Base-by-base conservation (phyloP, 1,140 invertebrate species). In the Drosophila quadrilineata region DNA sequence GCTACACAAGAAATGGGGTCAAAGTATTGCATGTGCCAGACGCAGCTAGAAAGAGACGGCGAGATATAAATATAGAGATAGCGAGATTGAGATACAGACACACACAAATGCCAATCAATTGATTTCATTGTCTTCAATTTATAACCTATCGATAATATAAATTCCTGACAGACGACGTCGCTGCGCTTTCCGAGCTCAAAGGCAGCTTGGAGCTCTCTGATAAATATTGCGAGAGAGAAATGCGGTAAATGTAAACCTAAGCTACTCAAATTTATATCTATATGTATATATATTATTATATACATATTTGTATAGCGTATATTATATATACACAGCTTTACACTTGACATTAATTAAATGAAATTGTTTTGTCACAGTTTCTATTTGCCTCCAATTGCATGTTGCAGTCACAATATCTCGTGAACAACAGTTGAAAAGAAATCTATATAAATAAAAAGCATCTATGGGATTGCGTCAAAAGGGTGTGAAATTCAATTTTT, bases 121-220 rank as follows among this genome's bases (percentile, higher is more conserved):
- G 79, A 85, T 75, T 85, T 85, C 80, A 85, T 85, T 85, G 79
- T 85, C 80, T 85, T 85, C 75, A 85, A 85, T 85, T 85, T 85
- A 85, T 85, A 85, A 85, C 74, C 70, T 71, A 72, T 86, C 62
- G 71, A 85, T 85, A 85, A 86, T 85, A 82, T 77, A 84, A 85
- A 79, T 84, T 85, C 74, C 74, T 58, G 43, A 21, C 60, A 70
- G 35, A n/a, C n/a, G n/a, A n/a, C n/a, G n/a, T 48, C 50, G 40
- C 48, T 68, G n/a, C n/a, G n/a, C n/a, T 24, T 40, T 43, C 72
- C 59, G 69, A 48, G 35, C 50, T 53, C 28, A 40, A 24, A 53
- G 22, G 41, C 48, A 60, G 29, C 68, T 41, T 48, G 56, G n/a
- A 48, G 24, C 48, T 29, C 22, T 79, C 45, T 79, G 58, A 82